Percentiles rank a stretch among this genome's conserved stretches.
phyloP scores from a whole-genome alignment of 2,888 invertebrate species.

The Polietes domitor region DNA sequence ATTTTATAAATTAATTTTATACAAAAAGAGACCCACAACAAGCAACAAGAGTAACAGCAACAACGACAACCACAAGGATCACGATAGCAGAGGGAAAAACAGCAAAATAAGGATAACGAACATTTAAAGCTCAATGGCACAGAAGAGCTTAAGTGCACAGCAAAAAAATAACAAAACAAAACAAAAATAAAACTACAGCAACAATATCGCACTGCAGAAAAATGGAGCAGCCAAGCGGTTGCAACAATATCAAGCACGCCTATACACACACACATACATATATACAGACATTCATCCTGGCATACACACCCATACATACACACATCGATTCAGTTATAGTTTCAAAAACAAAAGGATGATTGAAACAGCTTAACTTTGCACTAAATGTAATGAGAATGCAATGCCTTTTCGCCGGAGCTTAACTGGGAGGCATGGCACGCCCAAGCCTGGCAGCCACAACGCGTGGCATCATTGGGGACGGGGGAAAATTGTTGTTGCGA shows the following conservation, averaged over 20 bases:
- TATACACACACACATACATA: too few relatives aligned
- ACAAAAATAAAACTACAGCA: constrained; percentile 31
- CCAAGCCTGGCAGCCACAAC: neutral
- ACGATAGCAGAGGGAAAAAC: neutral
- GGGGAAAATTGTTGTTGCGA: neutral
- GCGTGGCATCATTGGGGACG: neutral
- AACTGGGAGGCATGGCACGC: neutral
- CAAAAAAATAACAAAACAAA: neutral
- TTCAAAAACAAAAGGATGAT: constrained; percentile 30
- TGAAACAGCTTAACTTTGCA: constrained; percentile 52
- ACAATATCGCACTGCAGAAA: constrained; percentile 31
- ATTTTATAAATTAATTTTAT: constrained; percentile 68
- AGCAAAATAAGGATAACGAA: constrained; percentile 43
- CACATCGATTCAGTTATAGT: neutral
- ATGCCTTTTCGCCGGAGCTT: constrained; percentile 36
- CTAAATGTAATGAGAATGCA: constrained; percentile 58
- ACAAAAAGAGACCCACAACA: constrained; percentile 44
- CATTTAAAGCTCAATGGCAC: constrained; percentile 64
- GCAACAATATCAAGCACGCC: constrained; percentile 7
- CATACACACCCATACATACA: too few relatives aligned
- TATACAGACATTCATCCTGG: too few relatives aligned
- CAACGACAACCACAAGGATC: neutral
- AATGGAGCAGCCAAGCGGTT: neutral
- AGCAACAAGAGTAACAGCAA: constrained; percentile 20
- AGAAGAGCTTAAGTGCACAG: constrained; percentile 38